phyloP scores from a whole-genome alignment of 2,113 vertebrate species.

The Rostratula benghalensis region DNA sequence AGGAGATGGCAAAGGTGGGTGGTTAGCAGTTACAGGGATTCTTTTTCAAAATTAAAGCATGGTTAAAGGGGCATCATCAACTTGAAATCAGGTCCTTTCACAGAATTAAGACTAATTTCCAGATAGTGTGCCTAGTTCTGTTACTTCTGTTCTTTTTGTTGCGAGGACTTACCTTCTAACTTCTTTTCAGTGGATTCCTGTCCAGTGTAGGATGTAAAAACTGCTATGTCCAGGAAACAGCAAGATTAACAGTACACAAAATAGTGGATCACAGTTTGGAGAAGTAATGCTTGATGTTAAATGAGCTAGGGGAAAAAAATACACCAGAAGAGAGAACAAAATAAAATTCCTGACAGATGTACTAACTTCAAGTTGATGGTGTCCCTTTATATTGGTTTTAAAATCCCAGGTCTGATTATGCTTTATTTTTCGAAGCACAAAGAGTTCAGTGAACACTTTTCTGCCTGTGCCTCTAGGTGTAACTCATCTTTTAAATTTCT shows the following conservation, averaged over 20 bases:
- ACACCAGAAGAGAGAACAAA: neutral
- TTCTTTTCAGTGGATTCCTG: neutral
- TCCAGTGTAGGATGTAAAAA: neutral
- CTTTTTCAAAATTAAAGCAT: neutral
- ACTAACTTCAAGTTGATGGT: conserved; percentile 55
- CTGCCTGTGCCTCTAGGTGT: conserved; percentile 26
- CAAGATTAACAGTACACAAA: neutral
- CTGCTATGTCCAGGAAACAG: neutral
- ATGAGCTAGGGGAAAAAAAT: neutral
- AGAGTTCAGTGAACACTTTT: conserved; percentile 50
- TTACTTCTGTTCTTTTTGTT: neutral
- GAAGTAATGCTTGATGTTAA: neutral
- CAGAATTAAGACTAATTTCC: neutral
- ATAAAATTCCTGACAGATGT: neutral
- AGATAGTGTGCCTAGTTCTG: neutral
- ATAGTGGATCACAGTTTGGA: neutral
- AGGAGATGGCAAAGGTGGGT: conserved; percentile 40
- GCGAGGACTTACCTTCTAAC: neutral
- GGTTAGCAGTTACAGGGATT: conserved; percentile 6
- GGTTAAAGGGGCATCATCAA: conserved; percentile 61
- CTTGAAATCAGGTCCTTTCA: conserved; percentile 21
- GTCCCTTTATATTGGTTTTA: conserved; percentile 57
- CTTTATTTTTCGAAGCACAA: neutral
- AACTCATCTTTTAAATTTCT: conserved; percentile 17
- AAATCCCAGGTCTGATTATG: neutral